Conservation (phyloP, 2,797 vertebrate species). For the Acanthis flammea region DNA sequence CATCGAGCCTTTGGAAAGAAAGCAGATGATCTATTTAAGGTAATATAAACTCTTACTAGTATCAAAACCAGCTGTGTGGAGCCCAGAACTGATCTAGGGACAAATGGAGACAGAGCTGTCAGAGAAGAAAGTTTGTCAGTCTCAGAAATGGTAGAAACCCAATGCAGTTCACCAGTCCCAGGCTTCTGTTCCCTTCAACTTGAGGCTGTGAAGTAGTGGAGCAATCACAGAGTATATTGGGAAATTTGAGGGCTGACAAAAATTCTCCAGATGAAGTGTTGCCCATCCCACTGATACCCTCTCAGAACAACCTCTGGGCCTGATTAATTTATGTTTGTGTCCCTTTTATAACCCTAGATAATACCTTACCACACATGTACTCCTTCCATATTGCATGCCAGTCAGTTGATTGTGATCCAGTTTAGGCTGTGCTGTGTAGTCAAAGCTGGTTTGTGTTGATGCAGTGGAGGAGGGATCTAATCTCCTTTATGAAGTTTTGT, state of each 20-base stretch:
- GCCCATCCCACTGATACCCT: not conserved
- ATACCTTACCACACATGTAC: not conserved
- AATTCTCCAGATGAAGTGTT: not conserved
- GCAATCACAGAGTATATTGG: not conserved
- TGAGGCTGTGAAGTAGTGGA: not conserved
- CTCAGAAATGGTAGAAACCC: not conserved
- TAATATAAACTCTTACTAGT: not conserved
- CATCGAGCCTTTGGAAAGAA: slow-evolving; percentile 69
- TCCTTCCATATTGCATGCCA: not conserved
- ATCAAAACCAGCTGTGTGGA: not conserved
- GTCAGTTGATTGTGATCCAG: not conserved
- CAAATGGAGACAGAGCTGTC: not conserved
- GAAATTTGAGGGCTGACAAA: not conserved
- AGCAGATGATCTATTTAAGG: slow-evolving; percentile 74
- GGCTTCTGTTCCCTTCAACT: not conserved
- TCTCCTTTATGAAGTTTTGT: not conserved
- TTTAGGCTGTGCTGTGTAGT: not conserved
- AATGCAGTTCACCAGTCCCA: not conserved
- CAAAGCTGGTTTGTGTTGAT: not conserved
- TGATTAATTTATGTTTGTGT: not conserved
- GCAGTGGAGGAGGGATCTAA: not conserved
- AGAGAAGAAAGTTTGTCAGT: not conserved
- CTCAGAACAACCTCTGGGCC: not conserved
- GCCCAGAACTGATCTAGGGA: not conserved
- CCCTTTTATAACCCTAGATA: not conserved